These are phyloP conservation scores for Bothrops jararaca DNA, from an alignment of 2,113 vertebrate genomes.

Conservation along the genomic window DNA sequence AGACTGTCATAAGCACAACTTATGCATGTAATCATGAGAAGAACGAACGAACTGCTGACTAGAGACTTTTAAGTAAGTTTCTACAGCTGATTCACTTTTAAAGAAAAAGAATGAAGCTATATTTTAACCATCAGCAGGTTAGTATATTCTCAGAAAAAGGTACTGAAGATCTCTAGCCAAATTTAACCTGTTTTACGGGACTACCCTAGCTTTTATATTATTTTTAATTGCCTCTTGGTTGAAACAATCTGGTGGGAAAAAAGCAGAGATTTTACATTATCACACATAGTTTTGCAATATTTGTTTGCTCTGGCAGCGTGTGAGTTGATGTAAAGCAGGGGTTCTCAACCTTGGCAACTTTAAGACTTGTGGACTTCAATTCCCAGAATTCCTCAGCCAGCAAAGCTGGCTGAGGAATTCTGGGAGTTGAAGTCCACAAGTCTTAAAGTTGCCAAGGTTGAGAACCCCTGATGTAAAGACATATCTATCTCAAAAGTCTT, in stretches of 20 bases:
- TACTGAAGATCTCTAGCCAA: slow-evolving; percentile 14
- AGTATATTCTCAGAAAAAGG: neutral
- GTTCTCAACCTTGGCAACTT: too few species aligned
- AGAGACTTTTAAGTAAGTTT: slow-evolving; percentile 59
- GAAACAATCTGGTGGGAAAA: neutral
- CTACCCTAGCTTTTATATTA: neutral
- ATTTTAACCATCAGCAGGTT: slow-evolving; percentile 40
- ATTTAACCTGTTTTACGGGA: neutral
- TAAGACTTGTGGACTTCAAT: too few species aligned
- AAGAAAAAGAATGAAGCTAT: slow-evolving; percentile 41
- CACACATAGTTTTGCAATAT: neutral
- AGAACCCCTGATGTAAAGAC: neutral
- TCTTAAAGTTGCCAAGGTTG: too few species aligned
- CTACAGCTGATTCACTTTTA: slow-evolving; percentile 54
- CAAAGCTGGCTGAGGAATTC: too few species aligned
- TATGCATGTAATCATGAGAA: slow-evolving; percentile 60
- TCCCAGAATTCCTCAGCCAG: too few species aligned
- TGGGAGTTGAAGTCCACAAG: too few species aligned
- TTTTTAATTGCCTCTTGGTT: neutral
- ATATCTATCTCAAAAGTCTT: neutral
- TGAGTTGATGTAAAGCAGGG: neutral
- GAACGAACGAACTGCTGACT: slow-evolving; percentile 58
- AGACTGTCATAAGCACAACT: slow-evolving; percentile 57
- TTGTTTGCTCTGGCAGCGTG: neutral
- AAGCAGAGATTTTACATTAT: neutral